These are phyloP conservation scores for Drosophila multiciliata DNA, from an alignment of 2,888 invertebrate genomes.

Conservation along the genomic window DNA sequence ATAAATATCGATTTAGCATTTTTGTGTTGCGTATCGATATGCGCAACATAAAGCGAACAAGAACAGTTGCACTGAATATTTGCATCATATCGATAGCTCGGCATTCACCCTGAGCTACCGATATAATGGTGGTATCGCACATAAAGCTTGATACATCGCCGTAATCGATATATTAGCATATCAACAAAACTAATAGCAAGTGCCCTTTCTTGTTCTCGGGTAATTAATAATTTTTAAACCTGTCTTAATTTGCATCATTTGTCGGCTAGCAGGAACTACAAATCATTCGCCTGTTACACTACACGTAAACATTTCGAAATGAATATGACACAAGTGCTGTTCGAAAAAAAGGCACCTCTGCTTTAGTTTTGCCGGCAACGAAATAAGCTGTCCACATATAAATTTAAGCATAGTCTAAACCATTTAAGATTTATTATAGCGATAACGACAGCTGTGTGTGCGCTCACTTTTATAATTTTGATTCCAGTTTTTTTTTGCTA, in stretches of 20 bases:
- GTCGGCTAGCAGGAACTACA: background rate
- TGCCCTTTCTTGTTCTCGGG: conserved; percentile 26
- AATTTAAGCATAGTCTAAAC: background rate
- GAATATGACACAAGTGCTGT: background rate
- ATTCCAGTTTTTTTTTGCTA: background rate
- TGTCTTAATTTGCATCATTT: background rate
- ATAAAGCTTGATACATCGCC: background rate
- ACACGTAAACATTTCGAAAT: background rate
- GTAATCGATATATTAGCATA: conserved; percentile 14
- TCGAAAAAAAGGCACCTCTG: background rate
- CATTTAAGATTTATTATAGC: conserved; percentile 1
- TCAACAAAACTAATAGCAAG: conserved; percentile 32
- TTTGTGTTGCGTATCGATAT: background rate
- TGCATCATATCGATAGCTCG: background rate
- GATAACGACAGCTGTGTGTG: background rate
- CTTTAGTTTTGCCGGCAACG: conserved; percentile 1
- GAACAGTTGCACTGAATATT: background rate
- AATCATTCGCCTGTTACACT: background rate
- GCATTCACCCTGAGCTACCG: background rate
- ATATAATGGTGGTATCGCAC: background rate
- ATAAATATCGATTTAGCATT: background rate
- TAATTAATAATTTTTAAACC: conserved; percentile 17
- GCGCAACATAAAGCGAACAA: background rate
- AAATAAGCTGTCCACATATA: conserved; percentile 1
- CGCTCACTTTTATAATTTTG: background rate